phyloP scores from a whole-genome alignment of 2,888 invertebrate species.

The Rhagonycha lutea region DNA sequence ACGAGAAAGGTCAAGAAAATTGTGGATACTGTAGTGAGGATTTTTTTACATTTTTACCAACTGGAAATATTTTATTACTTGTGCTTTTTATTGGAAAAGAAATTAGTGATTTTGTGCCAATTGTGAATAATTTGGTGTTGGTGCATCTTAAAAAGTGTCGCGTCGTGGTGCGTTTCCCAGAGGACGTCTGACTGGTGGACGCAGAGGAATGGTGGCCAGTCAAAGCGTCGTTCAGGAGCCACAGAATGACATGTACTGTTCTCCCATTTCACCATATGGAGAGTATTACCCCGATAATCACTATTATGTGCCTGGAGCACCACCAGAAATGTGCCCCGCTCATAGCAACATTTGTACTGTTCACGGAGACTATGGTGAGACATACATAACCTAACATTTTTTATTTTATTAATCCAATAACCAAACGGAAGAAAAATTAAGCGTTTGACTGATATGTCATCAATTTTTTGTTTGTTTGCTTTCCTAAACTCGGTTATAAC shows the following conservation, averaged over 20 bases:
- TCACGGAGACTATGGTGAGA: slow-evolving; percentile 76
- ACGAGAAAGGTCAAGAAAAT: background rate
- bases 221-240: slow-evolving; percentile 51
- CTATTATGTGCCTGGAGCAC: slow-evolving; percentile 53
- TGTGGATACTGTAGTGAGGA: background rate
- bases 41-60: background rate
- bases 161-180: slow-evolving; percentile 49
- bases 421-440: no score
- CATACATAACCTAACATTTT: background rate
- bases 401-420: no score
- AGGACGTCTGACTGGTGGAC: slow-evolving; percentile 59
- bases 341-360: slow-evolving; percentile 67
- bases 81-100: background rate
- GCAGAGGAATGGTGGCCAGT: slow-evolving; percentile 55
- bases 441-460: background rate
- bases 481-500: background rate
- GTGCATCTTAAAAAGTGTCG: slow-evolving; percentile 33
- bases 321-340: slow-evolving; percentile 65
- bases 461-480: background rate
- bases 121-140: slow-evolving; percentile 10
- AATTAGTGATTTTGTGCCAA: slow-evolving; percentile 14
- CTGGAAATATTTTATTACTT: background rate
- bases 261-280: slow-evolving; percentile 57
- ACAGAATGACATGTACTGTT: slow-evolving; percentile 55
- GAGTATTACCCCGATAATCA: slow-evolving; percentile 63